Evolutionary conservation across 30 jellyfish, hydroid and myxozoan species (phyloP), one percentile per base, ranked within the genome.

Genomic region (Pelagia noctiluca): DNA sequence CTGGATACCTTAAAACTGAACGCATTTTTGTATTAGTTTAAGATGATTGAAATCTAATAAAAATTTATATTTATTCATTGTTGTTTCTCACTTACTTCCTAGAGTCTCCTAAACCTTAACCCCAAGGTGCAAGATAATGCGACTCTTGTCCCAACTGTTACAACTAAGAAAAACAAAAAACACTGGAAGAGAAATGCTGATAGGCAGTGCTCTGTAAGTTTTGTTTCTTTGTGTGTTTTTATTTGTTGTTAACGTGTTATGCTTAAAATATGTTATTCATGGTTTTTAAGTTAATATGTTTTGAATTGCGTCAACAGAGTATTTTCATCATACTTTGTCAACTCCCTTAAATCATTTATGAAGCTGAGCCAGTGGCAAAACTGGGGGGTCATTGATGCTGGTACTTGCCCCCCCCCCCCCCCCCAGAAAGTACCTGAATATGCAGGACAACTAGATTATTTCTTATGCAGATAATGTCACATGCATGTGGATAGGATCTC

Each of bases 131-230:
- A 75, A 12, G 48, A 48, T 12, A 72, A 86, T 24, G 98, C 98
- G 1, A 92, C 85, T 28, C 78, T 75, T 26, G 95, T 92, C 34
- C 90, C 98, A 70, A 83, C 98, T 0, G 71, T 64, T 1, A 67
- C 61, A 48, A 92, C 98, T 28, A 80, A 86, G 54, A 60, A 63
- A 34, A 92, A 86, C 66, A 74, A 91, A 50, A 92, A 86, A 54
- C 94, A 92, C 63, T 92, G 98, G 98, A 92, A 92, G 46, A 32
- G 98, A 60, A 92, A 85, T 53, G 83, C 87, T 2, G 98, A 92
- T 28, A 93, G 68, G 30, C 66, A 47, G 50, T 92, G 98, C 49
- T 49, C 91, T 0, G 98, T 92, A 80, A 76, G 96, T 71, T 64
- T 48, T 25, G 1, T 8, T 48, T 22, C 0, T 1, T 37, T 3